Conservation (phyloP, 1,140 invertebrate species). For the Papilio helenus region DNA sequence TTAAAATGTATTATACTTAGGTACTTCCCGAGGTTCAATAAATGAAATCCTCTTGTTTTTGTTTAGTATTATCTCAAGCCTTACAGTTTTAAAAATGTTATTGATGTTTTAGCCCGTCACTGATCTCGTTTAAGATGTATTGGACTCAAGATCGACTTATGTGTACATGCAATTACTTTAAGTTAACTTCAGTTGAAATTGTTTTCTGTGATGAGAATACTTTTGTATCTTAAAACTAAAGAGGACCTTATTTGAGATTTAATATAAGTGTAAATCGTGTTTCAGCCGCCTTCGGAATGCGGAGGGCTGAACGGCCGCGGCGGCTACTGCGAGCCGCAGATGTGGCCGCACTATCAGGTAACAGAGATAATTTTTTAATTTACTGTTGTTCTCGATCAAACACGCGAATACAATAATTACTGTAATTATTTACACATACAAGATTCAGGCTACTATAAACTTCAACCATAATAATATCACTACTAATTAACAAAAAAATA, state of each 20-base stretch:
- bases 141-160: too few species aligned
- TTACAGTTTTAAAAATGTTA: too few species aligned
- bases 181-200: too few species aligned
- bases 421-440: neutral
- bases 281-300: constrained; percentile 76
- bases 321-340: constrained; percentile 70
- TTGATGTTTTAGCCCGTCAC: too few species aligned
- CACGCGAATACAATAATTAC: neutral
- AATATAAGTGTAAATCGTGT: constrained; percentile 38
- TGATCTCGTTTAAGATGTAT: too few species aligned
- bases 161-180: too few species aligned
- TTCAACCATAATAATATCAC: neutral
- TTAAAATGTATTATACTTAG: too few species aligned
- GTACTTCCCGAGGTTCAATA: too few species aligned
- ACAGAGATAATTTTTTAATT: constrained; percentile 24
- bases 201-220: neutral
- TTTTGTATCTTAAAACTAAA: neutral
- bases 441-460: neutral
- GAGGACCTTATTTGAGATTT: neutral
- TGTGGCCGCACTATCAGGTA: constrained; percentile 80
- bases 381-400: neutral
- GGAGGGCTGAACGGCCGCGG: constrained; percentile 67
- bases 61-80: too few species aligned
- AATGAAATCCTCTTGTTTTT: too few species aligned
- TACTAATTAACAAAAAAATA: too few species aligned